A percentile compares a stretch with the other conserved stretches of the same genome.
phyloP scores from a whole-genome alignment of 2,888 invertebrate species.

The Diadromus collaris region DNA sequence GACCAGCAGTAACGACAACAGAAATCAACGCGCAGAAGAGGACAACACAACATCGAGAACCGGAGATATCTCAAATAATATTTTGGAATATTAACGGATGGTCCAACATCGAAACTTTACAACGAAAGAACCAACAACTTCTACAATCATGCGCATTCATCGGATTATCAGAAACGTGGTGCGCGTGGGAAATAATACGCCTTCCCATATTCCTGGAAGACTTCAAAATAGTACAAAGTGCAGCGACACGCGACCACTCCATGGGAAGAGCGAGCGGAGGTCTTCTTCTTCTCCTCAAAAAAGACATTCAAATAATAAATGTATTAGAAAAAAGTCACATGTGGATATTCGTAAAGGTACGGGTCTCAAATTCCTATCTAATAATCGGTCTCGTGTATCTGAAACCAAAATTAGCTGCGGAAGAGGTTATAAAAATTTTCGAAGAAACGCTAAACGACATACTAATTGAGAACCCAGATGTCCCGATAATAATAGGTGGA shows the following conservation, averaged over 20 bases:
- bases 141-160: background rate
- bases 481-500: background rate
- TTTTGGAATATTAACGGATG: constrained; percentile 10
- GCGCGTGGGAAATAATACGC: background rate
- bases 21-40: background rate
- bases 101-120: background rate
- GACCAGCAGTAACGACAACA: background rate
- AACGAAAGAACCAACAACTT: background rate
- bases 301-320: constrained; percentile 7
- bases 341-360: constrained; percentile 7
- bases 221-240: constrained; percentile 9
- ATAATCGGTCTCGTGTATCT: constrained; percentile 2
- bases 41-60: background rate
- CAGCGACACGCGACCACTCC: background rate
- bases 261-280: constrained; percentile 14
- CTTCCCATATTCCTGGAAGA: background rate
- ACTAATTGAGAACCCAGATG: background rate
- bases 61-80: constrained; percentile 4
- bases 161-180: constrained; percentile 9
- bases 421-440: background rate
- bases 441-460: constrained; percentile 1
- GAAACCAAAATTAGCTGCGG: background rate
- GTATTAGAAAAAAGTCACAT: background rate
- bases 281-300: background rate
- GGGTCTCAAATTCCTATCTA: background rate